Conservation (phyloP, 1,140 invertebrate genomes). For the Archegozetes longisetosus region DNA sequence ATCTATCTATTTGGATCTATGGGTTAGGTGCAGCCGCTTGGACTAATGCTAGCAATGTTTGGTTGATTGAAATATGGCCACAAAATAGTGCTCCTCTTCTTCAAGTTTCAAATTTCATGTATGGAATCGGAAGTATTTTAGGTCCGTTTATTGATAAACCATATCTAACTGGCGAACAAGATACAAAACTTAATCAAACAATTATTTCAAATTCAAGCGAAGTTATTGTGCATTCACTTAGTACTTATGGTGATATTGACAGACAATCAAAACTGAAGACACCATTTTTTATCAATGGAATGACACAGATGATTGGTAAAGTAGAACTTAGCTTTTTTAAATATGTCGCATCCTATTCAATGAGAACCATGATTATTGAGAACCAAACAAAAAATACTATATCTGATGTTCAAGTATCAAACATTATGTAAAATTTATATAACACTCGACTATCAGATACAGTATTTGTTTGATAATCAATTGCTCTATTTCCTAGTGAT, state of each 20-base stretch:
- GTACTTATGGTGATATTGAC: not conserved
- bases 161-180: not conserved
- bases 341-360: no score
- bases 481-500: not conserved
- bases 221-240: no score
- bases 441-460: not conserved
- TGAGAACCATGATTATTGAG: no score
- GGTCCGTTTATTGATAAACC: constrained; percentile 13
- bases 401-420: no score
- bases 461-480: not conserved
- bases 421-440: not conserved
- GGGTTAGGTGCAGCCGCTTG: constrained; percentile 5
- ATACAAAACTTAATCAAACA: not conserved
- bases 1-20: not conserved
- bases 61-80: constrained; percentile 13
- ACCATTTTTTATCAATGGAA: not conserved
- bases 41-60: constrained; percentile 5
- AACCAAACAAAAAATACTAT: no score
- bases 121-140: constrained; percentile 8
- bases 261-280: not conserved
- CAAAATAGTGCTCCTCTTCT: not conserved
- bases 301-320: not conserved
- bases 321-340: no score
- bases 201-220: no score
- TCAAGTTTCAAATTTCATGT: constrained; percentile 12